Base-by-base conservation (phyloP, 2,888 invertebrate genomes). In the Stictocephala bisonia region DNA sequence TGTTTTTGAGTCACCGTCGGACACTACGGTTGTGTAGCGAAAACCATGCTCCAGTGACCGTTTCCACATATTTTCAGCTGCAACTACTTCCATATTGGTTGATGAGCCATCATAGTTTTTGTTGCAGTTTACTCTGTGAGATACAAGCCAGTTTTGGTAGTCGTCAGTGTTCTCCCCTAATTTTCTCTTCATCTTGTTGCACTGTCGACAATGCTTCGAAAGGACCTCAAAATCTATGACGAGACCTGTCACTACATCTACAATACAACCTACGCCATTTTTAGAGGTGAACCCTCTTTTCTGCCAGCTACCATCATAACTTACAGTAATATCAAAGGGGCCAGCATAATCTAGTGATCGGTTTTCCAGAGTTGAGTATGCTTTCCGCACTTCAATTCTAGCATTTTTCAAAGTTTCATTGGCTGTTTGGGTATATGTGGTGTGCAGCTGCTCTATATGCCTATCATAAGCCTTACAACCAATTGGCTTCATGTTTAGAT, bases 101-200 rank as follows among this genome's bases (percentile, higher is more conserved):
- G 26, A 66, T 26, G 66, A 66, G n/a, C 27, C 66, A 26, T 66
- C 66, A 66, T 66, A 66, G 44, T 66, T 66, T 44, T 44, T 66
- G 66, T 66, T 24, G 26, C 41, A 66, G 22, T 66, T 66, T 44
- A 26, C 44, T 26, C 4, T 26, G n/a, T 66, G 66, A 26, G 44
- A 26, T n/a, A n/a, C 44, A 44, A 26, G n/a, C 66, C 66, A 66
- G 48, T 66, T 66, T 53, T 53, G 53, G 22, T 53, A 53, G 11
- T 7, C 53, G 20, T 9, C 22, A 53, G 53, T 18, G 22, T 53
- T 20, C 7, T 9, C 53, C 7, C 53, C 53, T 53, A 53, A 53
- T 20, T 11, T 48, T 48, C 48, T 6, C 48, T 48, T 48, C 48
- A 48, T 48, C 15, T 48, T 48, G 7, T 48, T n/a, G 15, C 48